These are phyloP conservation scores for Eulemur mongoz DNA, from an alignment of 2,797 vertebrate genomes.

Conservation along the genomic window DNA sequence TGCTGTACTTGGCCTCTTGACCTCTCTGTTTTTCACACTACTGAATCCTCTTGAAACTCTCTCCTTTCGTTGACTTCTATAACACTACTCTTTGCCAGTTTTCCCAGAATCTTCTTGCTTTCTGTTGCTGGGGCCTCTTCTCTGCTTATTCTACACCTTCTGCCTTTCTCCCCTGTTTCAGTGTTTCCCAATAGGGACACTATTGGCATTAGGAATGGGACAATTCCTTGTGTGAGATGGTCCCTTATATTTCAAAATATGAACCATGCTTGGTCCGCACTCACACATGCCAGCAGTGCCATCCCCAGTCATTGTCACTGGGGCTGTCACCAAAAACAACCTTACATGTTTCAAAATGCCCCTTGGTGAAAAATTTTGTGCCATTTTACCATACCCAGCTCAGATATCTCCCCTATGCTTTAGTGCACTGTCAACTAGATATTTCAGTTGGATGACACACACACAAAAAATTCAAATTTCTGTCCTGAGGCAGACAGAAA, in stretches of 20 bases:
- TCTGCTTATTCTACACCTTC: neutral
- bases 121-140: neutral
- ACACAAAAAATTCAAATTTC: neutral
- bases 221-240: neutral
- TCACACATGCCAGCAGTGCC: neutral
- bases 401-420: neutral
- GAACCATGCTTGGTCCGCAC: neutral
- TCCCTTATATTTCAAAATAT: neutral
- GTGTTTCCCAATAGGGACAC: neutral
- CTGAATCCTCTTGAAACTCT: neutral
- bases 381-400: neutral
- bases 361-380: neutral
- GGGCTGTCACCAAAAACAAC: neutral
- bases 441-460: neutral
- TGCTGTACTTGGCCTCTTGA: neutral
- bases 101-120: neutral
- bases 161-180: neutral
- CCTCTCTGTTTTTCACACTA: neutral
- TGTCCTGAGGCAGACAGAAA: neutral
- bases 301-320: neutral
- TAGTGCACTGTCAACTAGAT: neutral
- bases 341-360: neutral
- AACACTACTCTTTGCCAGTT: neutral
- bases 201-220: neutral
- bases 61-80: neutral